These are phyloP conservation scores for Hippoglossus hippoglossus DNA, from an alignment of 2,797 vertebrate genomes.

Conservation along the genomic window DNA sequence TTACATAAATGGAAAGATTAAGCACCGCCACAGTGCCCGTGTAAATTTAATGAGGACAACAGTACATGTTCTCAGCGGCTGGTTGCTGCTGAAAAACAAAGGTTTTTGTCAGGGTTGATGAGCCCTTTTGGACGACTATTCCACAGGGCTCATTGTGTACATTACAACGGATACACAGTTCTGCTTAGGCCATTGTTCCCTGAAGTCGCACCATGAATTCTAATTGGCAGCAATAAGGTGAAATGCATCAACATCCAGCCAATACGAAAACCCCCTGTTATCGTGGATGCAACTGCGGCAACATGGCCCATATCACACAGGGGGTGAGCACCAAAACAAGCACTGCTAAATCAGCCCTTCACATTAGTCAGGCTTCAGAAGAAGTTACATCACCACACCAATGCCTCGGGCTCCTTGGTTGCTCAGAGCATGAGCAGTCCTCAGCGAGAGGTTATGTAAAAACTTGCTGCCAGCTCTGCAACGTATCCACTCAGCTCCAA, in stretches of 20 bases:
- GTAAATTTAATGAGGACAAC: constrained; percentile 76
- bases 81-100: constrained; percentile 59
- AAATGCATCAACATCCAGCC: constrained; percentile 62
- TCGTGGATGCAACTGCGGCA: constrained; percentile 61
- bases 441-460: constrained; percentile 82
- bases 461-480: constrained; percentile 74
- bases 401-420: constrained; percentile 70
- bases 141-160: constrained; percentile 62
- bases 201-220: constrained; percentile 61
- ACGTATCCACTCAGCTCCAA: constrained; percentile 67
- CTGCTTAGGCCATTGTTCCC: constrained; percentile 67
- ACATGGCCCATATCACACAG: constrained; percentile 65
- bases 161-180: constrained; percentile 66
- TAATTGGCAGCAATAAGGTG: constrained; percentile 69
- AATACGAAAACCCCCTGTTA: constrained; percentile 49
- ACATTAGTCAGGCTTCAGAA: constrained; percentile 79
- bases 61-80: constrained; percentile 56
- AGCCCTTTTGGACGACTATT: constrained; percentile 65
- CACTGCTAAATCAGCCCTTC: constrained; percentile 73
- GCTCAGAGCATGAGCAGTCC: constrained; percentile 77
- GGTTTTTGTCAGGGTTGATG: constrained; percentile 72
- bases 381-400: constrained; percentile 80
- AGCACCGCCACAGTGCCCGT: constrained; percentile 55
- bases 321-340: constrained; percentile 72
- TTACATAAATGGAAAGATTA: constrained; percentile 75